These are phyloP conservation scores for Gallinago undulata DNA, from an alignment of 2,113 vertebrate genomes.

Conservation along the genomic window DNA sequence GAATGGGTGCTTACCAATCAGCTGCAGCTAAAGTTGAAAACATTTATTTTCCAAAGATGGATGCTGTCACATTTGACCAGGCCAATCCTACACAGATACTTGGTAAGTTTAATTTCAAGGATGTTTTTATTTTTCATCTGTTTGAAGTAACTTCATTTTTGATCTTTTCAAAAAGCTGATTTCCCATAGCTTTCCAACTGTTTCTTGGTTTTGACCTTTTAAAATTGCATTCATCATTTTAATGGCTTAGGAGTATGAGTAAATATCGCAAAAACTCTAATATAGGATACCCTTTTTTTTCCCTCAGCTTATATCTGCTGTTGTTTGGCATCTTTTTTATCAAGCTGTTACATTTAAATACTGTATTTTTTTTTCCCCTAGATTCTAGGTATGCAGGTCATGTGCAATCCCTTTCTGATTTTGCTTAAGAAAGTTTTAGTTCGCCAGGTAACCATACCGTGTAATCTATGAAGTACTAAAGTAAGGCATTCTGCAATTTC, in stretches of 20 bases:
- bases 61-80: constrained; percentile 94
- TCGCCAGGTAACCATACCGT: background rate
- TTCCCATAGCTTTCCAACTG: background rate
- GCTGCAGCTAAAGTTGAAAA: constrained; percentile 75
- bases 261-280: background rate
- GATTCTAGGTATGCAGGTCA: background rate
- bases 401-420: background rate
- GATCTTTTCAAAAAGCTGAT: background rate
- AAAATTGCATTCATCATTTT: background rate
- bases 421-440: background rate
- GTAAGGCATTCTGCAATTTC: background rate
- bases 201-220: background rate
- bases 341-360: background rate
- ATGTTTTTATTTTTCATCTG: background rate
- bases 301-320: background rate
- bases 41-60: constrained; percentile 94
- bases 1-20: constrained; percentile 83
- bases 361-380: background rate
- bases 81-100: constrained; percentile 90
- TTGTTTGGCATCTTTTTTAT: background rate
- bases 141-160: background rate
- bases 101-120: constrained; percentile 74
- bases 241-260: background rate
- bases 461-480: background rate
- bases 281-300: background rate